Base-by-base conservation (phyloP, 2,888 invertebrate genomes). In the Dyspetes luteomarginatus region DNA sequence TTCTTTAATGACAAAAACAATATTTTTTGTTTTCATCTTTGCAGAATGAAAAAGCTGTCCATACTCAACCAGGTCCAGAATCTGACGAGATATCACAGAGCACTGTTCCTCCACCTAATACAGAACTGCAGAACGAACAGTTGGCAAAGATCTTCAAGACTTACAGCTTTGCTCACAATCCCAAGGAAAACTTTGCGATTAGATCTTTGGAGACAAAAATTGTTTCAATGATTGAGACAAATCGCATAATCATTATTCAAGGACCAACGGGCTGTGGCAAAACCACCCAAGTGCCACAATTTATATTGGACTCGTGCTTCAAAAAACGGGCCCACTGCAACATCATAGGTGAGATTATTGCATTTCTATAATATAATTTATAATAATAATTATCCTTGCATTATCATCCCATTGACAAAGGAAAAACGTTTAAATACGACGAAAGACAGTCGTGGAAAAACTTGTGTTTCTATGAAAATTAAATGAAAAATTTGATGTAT, bases 211-310 rank as follows among this genome's bases (percentile, higher is more conserved):
- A 83, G 74, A 85, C 89, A 4, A 88, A 97, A 94, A 97, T 98
- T 68, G 84, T 98, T 1, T 91, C 94, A 2, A 93, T 94, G 62
- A 94, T 98, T 7, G 93, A 94, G 17, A 93, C 93, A 0, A 95
- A 95, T 89, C 94, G 95, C 68, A 96, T 98, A 0, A 94, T 96
- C 0, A 94, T 99, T 12, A 95, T 99, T 55, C 96, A 98, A 92
- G 99, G 99, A 0, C 96, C 96, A 0, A 99, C 99, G 0, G 99
- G 99, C 0, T 98, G 98, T 91, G 99, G 99, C 17, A 97, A 97
- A 92, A 97, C 98, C 0, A 97, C 97, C 0, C 95, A 96, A 91
- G 97, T 90, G 0, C 98, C 98, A 0, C 98, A 98, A 90, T 98
- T 96, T 93, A 97, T 99, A 82, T 92, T 98, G n/a, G 97, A 98